These are phyloP conservation scores for Aleiodes testaceus DNA, from an alignment of 2,888 invertebrate genomes.

Conservation along the genomic window DNA sequence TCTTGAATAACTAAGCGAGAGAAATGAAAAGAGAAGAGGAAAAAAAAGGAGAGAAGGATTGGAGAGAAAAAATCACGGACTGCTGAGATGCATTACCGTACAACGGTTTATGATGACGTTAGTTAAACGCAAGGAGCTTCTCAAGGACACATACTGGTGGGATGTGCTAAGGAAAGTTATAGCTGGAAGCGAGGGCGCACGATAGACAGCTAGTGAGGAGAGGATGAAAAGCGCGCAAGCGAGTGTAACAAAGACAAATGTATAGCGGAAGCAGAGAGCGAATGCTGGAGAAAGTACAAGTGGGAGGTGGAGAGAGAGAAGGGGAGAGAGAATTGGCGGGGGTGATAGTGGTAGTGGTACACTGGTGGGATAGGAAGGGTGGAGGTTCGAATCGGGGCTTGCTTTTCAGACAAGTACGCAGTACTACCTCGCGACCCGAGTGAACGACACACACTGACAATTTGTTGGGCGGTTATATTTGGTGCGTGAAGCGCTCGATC, in stretches of 20 bases:
- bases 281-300: conserved; percentile 21
- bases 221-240: conserved; percentile 15
- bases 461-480: conserved; percentile 8
- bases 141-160: conserved; percentile 16
- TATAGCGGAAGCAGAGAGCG: conserved; percentile 23
- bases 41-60: neutral
- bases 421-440: conserved; percentile 64
- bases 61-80: neutral
- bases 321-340: conserved; percentile 34
- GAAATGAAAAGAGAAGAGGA: neutral
- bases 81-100: conserved; percentile 13
- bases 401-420: conserved; percentile 61
- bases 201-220: conserved; percentile 27
- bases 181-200: conserved; percentile 3
- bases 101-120: conserved; percentile 32
- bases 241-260: conserved; percentile 24
- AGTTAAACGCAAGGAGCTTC: conserved; percentile 23
- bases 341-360: conserved; percentile 43
- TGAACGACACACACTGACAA: conserved; percentile 52
- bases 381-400: conserved; percentile 62
- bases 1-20: conserved; percentile 12
- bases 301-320: conserved; percentile 28
- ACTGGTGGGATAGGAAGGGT: conserved; percentile 47
- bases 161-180: conserved; percentile 18
- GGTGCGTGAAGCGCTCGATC: conserved; percentile 8